A percentile compares a stretch with the other conserved stretches of the same genome.
Conservation (phyloP, 2,797 vertebrate species). For the Crenichthys baileyi region DNA sequence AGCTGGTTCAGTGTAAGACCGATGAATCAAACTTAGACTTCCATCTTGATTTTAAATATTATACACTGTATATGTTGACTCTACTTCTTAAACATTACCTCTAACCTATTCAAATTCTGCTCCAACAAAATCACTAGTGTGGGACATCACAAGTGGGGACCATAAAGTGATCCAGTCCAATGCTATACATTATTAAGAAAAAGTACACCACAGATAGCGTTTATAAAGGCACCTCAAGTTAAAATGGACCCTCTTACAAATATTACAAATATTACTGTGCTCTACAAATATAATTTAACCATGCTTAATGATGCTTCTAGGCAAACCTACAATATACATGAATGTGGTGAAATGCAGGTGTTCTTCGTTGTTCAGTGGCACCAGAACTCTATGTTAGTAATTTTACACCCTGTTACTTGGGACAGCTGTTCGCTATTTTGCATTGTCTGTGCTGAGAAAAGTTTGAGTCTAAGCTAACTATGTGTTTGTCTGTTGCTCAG, state of each 20-base stretch:
- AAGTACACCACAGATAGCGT: too few relatives aligned
- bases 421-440: neutral
- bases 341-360: neutral
- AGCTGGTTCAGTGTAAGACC: neutral
- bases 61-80: neutral
- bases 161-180: neutral
- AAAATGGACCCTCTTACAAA: too few relatives aligned
- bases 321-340: neutral
- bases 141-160: neutral
- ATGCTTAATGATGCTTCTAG: neutral
- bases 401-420: neutral
- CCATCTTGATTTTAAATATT: neutral
- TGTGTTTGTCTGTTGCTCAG: too few relatives aligned
- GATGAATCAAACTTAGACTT: neutral
- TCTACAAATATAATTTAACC: neutral
- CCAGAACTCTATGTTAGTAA: neutral
- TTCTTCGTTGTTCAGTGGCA: neutral
- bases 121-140: neutral
- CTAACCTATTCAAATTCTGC: neutral
- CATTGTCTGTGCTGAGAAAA: neutral
- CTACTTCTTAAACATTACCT: neutral
- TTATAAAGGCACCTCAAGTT: too few relatives aligned
- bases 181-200: too few relatives aligned
- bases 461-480: neutral
- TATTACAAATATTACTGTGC: neutral